Evolutionary conservation across 2,797 vertebrate genomes (phyloP), one percentile per base, ranked within the genome.

Genomic region (Staurois parvus): DNA sequence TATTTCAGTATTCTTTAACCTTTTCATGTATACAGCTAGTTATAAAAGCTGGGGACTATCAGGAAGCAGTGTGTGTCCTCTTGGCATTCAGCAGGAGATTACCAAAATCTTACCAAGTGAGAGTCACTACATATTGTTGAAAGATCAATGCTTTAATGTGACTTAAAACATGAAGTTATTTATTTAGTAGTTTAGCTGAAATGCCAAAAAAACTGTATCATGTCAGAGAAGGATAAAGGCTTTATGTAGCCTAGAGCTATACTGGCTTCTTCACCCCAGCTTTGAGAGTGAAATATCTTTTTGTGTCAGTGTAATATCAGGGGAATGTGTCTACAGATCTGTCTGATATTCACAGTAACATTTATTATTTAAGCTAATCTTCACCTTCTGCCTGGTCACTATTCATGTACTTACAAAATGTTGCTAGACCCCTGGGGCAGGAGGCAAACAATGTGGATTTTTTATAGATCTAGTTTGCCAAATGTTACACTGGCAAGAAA

Each of bases 281-380:
- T 13, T 76, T 62, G 28, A 89, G 88, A 91, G 90, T 91, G 90
- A 89, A 85, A 91, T 91, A 87, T 79, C 6, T 87, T 85, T 89
- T 76, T 30, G 86, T 37, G 37, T 37, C 37, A 37, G 37, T 37
- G 37, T 37, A 1, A 10, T 37, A 37, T 85, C 32, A 81, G 77
- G 88, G 89, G 67, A 81, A 91, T 91, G 90, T 67, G 91, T 91
- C 86, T 90, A 88, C 76, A 72, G 83, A 81, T 91, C 91, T 85
- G 78, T 85, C 89, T 90, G 88, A 91, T 90, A 91, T 90, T 82
- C 76, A 69, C 84, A 83, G 89, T 88, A 91, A 86, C 77, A 86
- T 92, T 66, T 87, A 88, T 92, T 93, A 91, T 92, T 91, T 90
- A 90, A 88, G 78, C 0, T 84, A 80, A 69, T 90, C 83, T 89